A percentile compares a stretch with the other conserved stretches of the same genome.
Conservation (phyloP, 2,797 vertebrate species). For the Amphiprion clarkii region DNA sequence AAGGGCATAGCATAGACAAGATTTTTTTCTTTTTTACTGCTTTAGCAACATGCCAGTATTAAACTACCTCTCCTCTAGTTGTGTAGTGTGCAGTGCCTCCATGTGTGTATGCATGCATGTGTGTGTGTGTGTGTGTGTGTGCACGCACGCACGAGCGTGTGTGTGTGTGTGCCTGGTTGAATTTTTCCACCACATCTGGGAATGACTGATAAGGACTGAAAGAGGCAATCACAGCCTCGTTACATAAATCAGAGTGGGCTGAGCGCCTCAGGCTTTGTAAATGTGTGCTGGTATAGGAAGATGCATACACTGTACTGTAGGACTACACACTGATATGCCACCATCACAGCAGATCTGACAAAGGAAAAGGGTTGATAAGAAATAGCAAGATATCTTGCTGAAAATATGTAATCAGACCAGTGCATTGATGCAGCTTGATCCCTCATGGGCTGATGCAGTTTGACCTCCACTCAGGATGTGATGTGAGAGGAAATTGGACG, state of each 20-base stretch:
- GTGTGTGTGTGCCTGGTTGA: neutral
- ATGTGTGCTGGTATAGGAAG: neutral
- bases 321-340: slow-evolving; percentile 10
- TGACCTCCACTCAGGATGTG: no score
- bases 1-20: neutral
- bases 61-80: slow-evolving; percentile 9
- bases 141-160: slow-evolving; percentile 8
- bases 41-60: slow-evolving; percentile 11
- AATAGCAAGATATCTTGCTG: neutral
- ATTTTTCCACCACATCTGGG: slow-evolving; percentile 51
- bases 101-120: no score
- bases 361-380: neutral
- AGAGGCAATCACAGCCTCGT: slow-evolving; percentile 22
- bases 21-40: neutral
- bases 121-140: neutral
- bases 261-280: neutral
- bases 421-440: neutral
- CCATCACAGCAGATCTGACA: slow-evolving; percentile 3
- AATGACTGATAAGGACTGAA: slow-evolving; percentile 48
- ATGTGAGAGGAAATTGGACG: neutral
- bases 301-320: neutral
- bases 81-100: neutral
- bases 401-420: neutral
- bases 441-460: no score
- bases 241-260: slow-evolving; percentile 48